Base-by-base conservation (phyloP, 2,113 vertebrate species). In the Dermatemys mawii region DNA sequence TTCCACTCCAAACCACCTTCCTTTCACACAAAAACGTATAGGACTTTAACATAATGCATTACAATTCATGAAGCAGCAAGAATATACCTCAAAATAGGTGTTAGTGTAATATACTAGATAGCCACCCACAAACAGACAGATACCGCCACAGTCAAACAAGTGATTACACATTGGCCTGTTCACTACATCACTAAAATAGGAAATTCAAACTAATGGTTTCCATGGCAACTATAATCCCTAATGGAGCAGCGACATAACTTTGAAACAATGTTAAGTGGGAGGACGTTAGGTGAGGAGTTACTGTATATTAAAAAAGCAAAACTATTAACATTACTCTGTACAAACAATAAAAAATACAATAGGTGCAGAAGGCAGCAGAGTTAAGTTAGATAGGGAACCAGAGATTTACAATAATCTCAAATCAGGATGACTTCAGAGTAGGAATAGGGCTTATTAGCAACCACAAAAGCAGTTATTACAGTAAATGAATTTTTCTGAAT, bases 261-360 rank as follows among this genome's bases (percentile, higher is more conserved):
- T 8, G 46, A 46, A 46, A 46, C 46, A 46, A 46, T 8, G 46
- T 46, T 46, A 8, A 46, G 46, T 8, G 8, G 46, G 46, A 46
- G 46, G 46, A 46, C 8, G 46, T 5, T 46, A 46, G 8, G 46
- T 46, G 46, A 46, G 46, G 46, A 46, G 46, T 46, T 46, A 46
- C 46, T 46, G 46, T 46, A 46, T 3, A 9, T 46, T 46, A 76
- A 10, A 48, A 41, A 8, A n/a, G 60, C 35, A 90, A 8, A 90
- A 21, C 46, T 55, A n/a, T 1, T 60, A 81, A 6, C 16, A 27
- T 0, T n/a, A n/a, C 60, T 14, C 0, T 1, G 79, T 24, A 54
- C 32, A 86, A 86, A 41, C 60, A 76, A 1, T 22, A 44, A 60
- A 87, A 70, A 54, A 85, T 2, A 35, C 55, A 73, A 38, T 70